Percentiles rank a stretch among this genome's conserved stretches.
Conservation (phyloP, 2,797 vertebrate genomes). For the Podargus strigoides region DNA sequence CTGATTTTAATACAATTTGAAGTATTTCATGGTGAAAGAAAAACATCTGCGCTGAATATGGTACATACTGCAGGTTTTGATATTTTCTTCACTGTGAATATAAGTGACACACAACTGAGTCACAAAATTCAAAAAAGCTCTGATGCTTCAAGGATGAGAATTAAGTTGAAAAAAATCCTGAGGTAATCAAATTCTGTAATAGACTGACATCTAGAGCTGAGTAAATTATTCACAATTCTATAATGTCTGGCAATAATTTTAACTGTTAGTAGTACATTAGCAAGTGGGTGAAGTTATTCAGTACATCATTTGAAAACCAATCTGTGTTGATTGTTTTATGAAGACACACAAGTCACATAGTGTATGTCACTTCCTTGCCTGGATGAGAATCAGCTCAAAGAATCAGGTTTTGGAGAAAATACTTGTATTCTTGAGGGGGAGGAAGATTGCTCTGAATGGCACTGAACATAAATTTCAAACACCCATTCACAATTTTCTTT, state of each 20-base stretch:
- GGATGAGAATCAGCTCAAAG: not conserved
- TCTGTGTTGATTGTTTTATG: not conserved
- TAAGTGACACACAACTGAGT: slow-evolving; percentile 62
- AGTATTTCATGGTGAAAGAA: slow-evolving; percentile 34
- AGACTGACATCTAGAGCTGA: slow-evolving; percentile 10
- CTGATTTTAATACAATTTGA: slow-evolving; percentile 28
- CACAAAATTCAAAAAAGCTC: slow-evolving; percentile 32
- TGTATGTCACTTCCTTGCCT: slow-evolving; percentile 33
- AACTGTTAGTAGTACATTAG: slow-evolving; percentile 20
- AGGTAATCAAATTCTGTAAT: slow-evolving; percentile 7
- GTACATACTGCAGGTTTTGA: slow-evolving; percentile 56
- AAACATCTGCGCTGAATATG: slow-evolving; percentile 39
- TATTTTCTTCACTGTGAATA: slow-evolving; percentile 69
- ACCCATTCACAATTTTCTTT: not conserved
- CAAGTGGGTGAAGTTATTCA: slow-evolving; percentile 22
- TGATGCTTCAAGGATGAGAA: slow-evolving; percentile 36
- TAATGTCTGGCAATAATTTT: slow-evolving; percentile 60
- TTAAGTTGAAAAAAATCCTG: not conserved
- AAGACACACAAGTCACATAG: not conserved
- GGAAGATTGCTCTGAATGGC: not conserved
- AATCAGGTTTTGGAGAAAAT: slow-evolving; percentile 18
- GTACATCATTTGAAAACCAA: not conserved
- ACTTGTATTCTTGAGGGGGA: not conserved
- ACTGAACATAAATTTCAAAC: not conserved
- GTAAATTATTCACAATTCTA: not conserved